phyloP scores from a whole-genome alignment of 1,140 invertebrate species.

The Heliconius hewitsoni region DNA sequence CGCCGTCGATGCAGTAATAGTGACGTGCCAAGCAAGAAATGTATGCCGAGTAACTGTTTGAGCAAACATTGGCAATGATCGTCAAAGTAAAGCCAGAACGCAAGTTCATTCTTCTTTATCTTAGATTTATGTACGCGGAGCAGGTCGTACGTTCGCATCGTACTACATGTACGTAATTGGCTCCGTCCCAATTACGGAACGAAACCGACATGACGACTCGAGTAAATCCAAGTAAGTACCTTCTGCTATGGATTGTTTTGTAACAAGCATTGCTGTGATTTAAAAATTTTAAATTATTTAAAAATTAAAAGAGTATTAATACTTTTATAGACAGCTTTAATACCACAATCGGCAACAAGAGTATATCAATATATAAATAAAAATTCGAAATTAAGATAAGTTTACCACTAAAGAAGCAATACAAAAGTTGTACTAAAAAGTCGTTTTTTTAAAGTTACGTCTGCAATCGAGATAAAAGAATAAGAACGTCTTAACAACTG shows the following conservation, averaged over 20 bases:
- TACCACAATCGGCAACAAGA: not conserved
- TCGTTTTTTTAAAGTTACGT: not conserved
- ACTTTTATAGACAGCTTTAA: not conserved
- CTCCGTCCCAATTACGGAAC: conserved; percentile 47
- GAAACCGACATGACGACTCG: conserved; percentile 37
- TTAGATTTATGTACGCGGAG: conserved; percentile 53
- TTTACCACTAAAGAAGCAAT: not conserved
- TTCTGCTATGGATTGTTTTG: conserved; percentile 26
- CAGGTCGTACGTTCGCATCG: conserved; percentile 51
- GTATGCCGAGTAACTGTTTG: conserved; percentile 75
- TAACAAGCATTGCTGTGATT: conserved; percentile 12
- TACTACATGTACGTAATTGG: conserved; percentile 48
- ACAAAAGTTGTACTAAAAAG: not conserved
- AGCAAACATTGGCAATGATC: conserved; percentile 68
- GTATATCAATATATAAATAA: not conserved
- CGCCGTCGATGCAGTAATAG: conserved; percentile 53
- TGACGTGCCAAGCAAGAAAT: conserved; percentile 53
- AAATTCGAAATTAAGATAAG: conserved; percentile 1
- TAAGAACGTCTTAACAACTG: not conserved
- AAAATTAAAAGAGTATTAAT: not conserved
- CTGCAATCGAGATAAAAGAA: conserved; percentile 1
- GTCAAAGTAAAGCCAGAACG: conserved; percentile 64
- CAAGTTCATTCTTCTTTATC: conserved; percentile 54
- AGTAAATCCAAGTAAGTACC: conserved; percentile 27
- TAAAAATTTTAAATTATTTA: not conserved